phyloP scores from a whole-genome alignment of 1,140 invertebrate genomes.

The Drosophila arawakana region DNA sequence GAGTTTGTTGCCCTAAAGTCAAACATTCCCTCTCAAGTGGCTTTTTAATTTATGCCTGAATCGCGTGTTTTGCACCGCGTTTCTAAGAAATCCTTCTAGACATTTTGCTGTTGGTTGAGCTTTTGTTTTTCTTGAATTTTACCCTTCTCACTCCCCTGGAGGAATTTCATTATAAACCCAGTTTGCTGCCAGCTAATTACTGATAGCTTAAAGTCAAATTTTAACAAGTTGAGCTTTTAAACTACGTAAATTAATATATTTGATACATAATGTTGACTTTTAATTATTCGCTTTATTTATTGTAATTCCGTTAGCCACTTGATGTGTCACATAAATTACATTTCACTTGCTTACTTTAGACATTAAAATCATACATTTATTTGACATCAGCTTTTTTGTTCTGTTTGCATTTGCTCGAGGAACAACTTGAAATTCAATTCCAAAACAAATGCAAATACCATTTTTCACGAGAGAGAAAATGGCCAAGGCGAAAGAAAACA shows the following conservation, averaged over 20 bases:
- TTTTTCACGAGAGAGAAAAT: background rate
- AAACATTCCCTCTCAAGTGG: background rate
- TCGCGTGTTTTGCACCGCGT: background rate
- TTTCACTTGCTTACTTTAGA: background rate
- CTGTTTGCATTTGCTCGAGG: background rate
- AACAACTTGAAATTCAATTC: slow-evolving; percentile 2
- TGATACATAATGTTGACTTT: slow-evolving; percentile 7
- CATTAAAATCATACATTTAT: slow-evolving; percentile 9
- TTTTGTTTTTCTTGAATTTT: background rate
- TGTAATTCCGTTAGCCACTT: background rate
- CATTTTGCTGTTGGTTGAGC: background rate
- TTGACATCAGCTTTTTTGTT: background rate
- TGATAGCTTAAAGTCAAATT: background rate
- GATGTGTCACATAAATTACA: background rate
- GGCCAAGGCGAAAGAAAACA: no score
- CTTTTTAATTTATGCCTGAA: slow-evolving; percentile 19
- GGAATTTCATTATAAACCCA: background rate
- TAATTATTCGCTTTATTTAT: background rate
- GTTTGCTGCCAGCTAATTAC: slow-evolving; percentile 8
- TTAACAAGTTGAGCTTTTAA: background rate
- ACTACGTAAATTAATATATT: background rate
- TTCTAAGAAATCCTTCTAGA: background rate
- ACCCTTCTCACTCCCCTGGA: background rate
- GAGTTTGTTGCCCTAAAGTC: slow-evolving; percentile 10
- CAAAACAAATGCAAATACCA: background rate